A percentile compares a stretch with the other conserved stretches of the same genome.
phyloP scores from a whole-genome alignment of 1,140 invertebrate genomes.

The Rhyzopertha dominica region DNA sequence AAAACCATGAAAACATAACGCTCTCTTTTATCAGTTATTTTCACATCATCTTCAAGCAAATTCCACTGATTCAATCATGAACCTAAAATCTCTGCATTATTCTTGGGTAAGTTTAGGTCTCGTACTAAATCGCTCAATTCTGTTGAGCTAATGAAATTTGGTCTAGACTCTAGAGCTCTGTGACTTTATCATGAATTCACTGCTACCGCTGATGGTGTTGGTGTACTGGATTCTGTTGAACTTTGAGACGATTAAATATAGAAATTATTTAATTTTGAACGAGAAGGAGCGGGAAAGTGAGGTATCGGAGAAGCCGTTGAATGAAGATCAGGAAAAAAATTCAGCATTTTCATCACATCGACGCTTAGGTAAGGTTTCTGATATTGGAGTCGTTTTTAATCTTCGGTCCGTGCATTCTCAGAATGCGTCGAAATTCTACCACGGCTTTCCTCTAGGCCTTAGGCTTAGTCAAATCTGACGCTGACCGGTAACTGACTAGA shows the following conservation, averaged over 20 bases:
- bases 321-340: conserved; percentile 8
- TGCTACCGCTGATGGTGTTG: neutral
- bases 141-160: conserved; percentile 28
- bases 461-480: too few species aligned
- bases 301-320: conserved; percentile 13
- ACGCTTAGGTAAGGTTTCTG: too few species aligned
- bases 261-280: too few species aligned
- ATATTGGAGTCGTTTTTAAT: too few species aligned
- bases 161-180: conserved; percentile 13
- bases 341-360: too few species aligned
- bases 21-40: conserved; percentile 22
- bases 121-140: conserved; percentile 36
- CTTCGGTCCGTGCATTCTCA: too few species aligned
- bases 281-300: conserved; percentile 2
- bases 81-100: conserved; percentile 34
- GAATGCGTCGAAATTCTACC: too few species aligned
- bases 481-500: too few species aligned
- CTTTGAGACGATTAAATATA: conserved; percentile 7
- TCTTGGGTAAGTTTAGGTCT: conserved; percentile 38
- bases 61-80: conserved; percentile 37
- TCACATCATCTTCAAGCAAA: conserved; percentile 26
- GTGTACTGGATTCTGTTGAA: conserved; percentile 8
- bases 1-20: conserved; percentile 15
- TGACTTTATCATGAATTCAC: neutral
- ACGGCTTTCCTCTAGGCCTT: too few species aligned